phyloP scores from a whole-genome alignment of 2,797 vertebrate species.

The Schizothorax lantsangensis region DNA sequence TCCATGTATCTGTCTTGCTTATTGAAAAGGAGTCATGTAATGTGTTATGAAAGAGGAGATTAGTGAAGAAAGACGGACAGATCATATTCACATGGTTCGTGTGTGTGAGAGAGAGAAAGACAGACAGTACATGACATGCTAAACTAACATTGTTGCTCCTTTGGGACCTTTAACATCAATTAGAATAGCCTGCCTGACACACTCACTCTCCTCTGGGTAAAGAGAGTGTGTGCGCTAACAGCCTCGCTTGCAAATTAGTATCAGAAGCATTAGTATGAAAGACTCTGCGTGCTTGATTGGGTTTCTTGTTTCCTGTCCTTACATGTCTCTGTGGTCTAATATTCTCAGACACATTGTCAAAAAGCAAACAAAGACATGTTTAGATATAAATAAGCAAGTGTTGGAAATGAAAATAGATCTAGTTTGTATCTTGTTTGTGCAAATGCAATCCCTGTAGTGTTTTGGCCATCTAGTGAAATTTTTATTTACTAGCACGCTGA shows the following conservation, averaged over 20 bases:
- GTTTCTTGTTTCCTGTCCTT: constrained; percentile 45
- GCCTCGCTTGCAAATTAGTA: constrained; percentile 40
- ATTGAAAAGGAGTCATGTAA: not conserved
- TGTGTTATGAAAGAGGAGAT: constrained; percentile 23
- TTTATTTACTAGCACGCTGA: constrained; percentile 6
- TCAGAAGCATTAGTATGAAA: constrained; percentile 41
- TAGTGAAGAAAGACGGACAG: not conserved
- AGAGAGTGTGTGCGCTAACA: constrained; percentile 15
- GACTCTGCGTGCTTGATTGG: constrained; percentile 33
- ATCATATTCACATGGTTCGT: not conserved
- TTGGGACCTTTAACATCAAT: constrained; percentile 67
- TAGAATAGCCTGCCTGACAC: constrained; percentile 57
- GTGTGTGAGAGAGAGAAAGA: constrained; percentile 41
- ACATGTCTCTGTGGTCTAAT: constrained; percentile 33
- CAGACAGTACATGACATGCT: constrained; percentile 58
- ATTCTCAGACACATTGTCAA: constrained; percentile 40
- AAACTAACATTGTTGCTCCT: constrained; percentile 62
- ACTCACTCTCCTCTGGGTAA: constrained; percentile 54
- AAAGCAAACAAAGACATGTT: constrained; percentile 36
- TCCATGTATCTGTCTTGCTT: not conserved
- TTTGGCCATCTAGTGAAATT: constrained; percentile 20
- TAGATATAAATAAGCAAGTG: constrained; percentile 36
- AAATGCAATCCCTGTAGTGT: not conserved
- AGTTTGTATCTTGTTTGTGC: constrained; percentile 1
- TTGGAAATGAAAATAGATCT: constrained; percentile 31